Evolutionary conservation across 2,888 invertebrate genomes (phyloP).

Genomic region (Coelogynopora nodosa): DNA sequence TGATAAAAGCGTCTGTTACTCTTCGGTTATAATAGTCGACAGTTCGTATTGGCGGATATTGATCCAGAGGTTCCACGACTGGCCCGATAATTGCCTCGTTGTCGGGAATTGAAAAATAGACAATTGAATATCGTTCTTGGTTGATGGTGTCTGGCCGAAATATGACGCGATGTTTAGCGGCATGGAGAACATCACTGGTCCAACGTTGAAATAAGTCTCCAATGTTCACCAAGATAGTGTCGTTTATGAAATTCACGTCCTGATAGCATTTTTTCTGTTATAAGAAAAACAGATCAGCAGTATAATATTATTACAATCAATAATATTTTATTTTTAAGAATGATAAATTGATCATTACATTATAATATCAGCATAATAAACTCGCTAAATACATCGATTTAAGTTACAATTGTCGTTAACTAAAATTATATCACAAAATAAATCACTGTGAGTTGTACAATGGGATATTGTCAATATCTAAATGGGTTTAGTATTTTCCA

Average conservation of each 20-base stretch:
- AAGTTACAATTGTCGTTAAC: too few species aligned
- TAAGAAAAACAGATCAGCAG: too few species aligned
- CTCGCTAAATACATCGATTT: too few species aligned
- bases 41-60: not conserved
- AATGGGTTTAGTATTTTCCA: too few species aligned
- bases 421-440: too few species aligned
- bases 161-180: constrained; percentile 64
- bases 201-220: constrained; percentile 72
- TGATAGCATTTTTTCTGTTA: too few species aligned
- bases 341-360: too few species aligned
- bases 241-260: constrained; percentile 72
- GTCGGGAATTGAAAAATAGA: constrained; percentile 4
- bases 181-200: constrained; percentile 70
- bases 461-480: too few species aligned
- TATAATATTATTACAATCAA: too few species aligned
- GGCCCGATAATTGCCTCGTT: not conserved
- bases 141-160: not conserved
- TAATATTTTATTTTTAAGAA: too few species aligned
- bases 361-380: too few species aligned
- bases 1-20: not conserved
- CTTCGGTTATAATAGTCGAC: not conserved
- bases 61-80: not conserved
- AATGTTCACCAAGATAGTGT: constrained; percentile 72
- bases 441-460: too few species aligned
- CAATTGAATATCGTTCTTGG: not conserved